Evolutionary conservation across 2,888 invertebrate species (phyloP), one percentile per base, ranked within the genome.

Genomic region (Drosophila bunnanda): DNA sequence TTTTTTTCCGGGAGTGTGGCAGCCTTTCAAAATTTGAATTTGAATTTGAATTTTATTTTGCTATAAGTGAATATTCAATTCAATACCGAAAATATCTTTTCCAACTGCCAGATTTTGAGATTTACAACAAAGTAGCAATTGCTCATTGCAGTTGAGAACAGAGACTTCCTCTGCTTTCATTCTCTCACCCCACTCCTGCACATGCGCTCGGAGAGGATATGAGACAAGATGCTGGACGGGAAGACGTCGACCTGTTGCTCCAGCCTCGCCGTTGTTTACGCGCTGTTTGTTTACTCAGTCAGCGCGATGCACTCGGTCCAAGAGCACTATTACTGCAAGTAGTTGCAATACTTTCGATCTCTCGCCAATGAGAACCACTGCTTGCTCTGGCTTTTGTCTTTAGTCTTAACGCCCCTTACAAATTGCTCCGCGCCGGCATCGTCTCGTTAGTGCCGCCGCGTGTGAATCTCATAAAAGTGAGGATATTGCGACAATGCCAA

Each of bases 241-340:
- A 38, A 30, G 62, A 32, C 22, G 48, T 34, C 48, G 28, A 72
- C 71, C 55, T 75, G 75, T 72, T 72, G 72, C 75, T 74, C 46
- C 54, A 25, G 54, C 48, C 36, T 38, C 20, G 43, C 25, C 20
- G 38, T 54, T 74, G 72, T 74, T 72, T 74, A 74, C 75, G 28
- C 22, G 41, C 43, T 39, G 17, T 54, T 74, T 75, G 69, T 71
- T 81, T 52, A 72, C 55, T 82, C 75, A 88, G 79, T 89, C 83
- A 76, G 39, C 68, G 52, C 59, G 67, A 43, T 76, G 79, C 77
- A 55, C 59, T 80, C 71, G 76, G 43, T 57, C 59, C 58, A 66
- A 52, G 54, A 72, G 59, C 86, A 87, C 67, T 58, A 48, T 28
- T 48, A 36, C 43, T 30, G 17, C 56, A 64, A 58, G 34, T 46